Base-by-base conservation (phyloP, 2,113 vertebrate species). In the Clinocottus analis region DNA sequence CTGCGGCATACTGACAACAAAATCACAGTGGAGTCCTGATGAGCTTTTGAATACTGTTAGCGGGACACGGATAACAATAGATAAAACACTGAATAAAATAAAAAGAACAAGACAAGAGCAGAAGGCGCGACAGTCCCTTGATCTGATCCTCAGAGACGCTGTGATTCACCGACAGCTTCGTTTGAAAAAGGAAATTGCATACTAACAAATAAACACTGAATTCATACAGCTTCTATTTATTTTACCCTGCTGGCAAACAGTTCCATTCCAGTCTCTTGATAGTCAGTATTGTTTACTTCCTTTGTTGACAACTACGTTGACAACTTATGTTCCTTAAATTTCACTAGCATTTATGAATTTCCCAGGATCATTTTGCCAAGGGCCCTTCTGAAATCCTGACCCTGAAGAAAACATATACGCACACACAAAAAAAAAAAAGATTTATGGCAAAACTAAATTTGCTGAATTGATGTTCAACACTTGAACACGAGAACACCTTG, bases 181-280 rank as follows among this genome's bases (percentile, higher is more conserved):
- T 77, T 73, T 76, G 19, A 78, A 84, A 10, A 69, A 56, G 55
- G 53, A 85, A 85, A 86, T 31, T 64, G 51, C 60, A 72, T 29
- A 25, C 25, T 45, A 77, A 27, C 9, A 74, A 83, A 80, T 77
- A 85, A 89, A 86, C 70, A 66, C n/a, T 35, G 19, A 51, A 62
- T 76, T 83, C 73, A 84, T 77, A 33, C 1, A 35, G 43, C 12
- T 31, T 16, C 12, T 23, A 23, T 80, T 61, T 55, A 1, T 67
- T 56, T 67, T 27, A 62, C 61, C 53, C 55, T 80, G 49, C 29
- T 67, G 58, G 12, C 47, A 84, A 81, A 25, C n/a, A 0, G 12
- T 25, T 55, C 51, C 51, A 13, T 55, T 55, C 62, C 23, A 67
- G n/a, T 29, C 39, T 39, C 56, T 49, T n/a, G 12, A 39, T 21